These are phyloP conservation scores for Centropus bengalensis DNA, from an alignment of 2,113 vertebrate genomes.

Conservation along the genomic window DNA sequence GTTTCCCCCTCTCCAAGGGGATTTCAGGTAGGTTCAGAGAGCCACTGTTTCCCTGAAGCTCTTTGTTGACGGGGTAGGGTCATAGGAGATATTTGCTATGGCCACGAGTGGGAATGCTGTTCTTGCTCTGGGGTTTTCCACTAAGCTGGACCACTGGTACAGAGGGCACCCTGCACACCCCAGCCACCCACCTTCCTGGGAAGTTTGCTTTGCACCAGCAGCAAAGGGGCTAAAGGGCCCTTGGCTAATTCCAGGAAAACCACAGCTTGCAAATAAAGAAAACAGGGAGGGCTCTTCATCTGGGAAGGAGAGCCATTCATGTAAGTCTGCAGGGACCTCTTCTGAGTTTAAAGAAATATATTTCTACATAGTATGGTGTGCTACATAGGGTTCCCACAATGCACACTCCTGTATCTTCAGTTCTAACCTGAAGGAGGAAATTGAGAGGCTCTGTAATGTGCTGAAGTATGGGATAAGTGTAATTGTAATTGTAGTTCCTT, in stretches of 20 bases:
- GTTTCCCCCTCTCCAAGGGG: neutral
- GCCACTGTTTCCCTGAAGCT: neutral
- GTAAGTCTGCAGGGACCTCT: neutral
- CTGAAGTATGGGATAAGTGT: neutral
- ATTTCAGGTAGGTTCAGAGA: neutral
- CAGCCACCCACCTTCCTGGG: neutral
- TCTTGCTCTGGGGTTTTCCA: fast-evolving
- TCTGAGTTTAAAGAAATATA: neutral
- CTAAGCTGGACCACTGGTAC: neutral
- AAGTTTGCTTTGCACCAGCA: neutral
- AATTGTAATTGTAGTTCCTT: neutral
- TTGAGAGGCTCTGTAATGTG: neutral
- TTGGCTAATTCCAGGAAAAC: neutral
- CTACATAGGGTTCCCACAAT: neutral
- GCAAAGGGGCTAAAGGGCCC: neutral
- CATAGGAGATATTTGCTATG: fast-evolving
- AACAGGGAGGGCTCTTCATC: fast-evolving
- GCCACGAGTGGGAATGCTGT: neutral
- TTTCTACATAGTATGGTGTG: neutral
- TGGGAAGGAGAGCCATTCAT: neutral
- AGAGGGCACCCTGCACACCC: neutral
- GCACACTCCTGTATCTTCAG: neutral
- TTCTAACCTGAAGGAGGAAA: neutral
- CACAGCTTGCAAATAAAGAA: neutral
- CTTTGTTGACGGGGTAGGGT: neutral